Evolutionary conservation across 2,888 invertebrate species (phyloP), one percentile per base, ranked within the genome.

Genomic region (Homarus gammarus): DNA sequence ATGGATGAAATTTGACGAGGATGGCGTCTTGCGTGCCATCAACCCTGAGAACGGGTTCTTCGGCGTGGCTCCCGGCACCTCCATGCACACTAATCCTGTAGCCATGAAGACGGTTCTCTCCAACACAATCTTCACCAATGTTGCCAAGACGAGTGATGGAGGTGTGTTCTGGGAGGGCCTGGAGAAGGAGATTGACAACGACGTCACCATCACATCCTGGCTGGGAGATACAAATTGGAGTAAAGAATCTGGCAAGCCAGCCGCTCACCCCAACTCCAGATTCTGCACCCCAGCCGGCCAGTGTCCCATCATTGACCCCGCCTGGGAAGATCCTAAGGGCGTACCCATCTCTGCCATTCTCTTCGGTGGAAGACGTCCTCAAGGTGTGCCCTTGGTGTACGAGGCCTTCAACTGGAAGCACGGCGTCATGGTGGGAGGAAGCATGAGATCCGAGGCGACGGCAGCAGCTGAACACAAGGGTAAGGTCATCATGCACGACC

Each of bases 11-110:
- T 98, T 98, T 93, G 98, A 98, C 92, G 94, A 95, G n/a, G 93
- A 97, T 44, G 99, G 99, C 0, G 96, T 96, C 68, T 95, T 99
- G 81, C 95, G 99, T 88, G 99, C 99, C 6, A 99, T 99, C 93
- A 99, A 99, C 94, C 99, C 99, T 0, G 99, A 99, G 94, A 98
- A 98, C 93, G 99, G 99, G 0, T 99, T 99, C 96, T 99, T 99
- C 94, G 99, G 99, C 31, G 99, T 99, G 0, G 99, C 99, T 2
- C 99, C 99, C 84, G 99, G 97, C 95, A 99, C 99, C 0, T 98
- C 98, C 0, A 95, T 95, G 92, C 95, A 96, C 64, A 99, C 99
- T 0, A 99, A 99, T 94, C 99, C 99, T 0, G 98, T 98, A 93
- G 99, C 99, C 10, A 99, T 99, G 98, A 95, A 96, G 88, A 98